A percentile compares a stretch with the other conserved stretches of the same genome.
Evolutionary conservation across 2,113 vertebrate species (phyloP).

Genomic region (Ailuropoda melanoleuca): DNA sequence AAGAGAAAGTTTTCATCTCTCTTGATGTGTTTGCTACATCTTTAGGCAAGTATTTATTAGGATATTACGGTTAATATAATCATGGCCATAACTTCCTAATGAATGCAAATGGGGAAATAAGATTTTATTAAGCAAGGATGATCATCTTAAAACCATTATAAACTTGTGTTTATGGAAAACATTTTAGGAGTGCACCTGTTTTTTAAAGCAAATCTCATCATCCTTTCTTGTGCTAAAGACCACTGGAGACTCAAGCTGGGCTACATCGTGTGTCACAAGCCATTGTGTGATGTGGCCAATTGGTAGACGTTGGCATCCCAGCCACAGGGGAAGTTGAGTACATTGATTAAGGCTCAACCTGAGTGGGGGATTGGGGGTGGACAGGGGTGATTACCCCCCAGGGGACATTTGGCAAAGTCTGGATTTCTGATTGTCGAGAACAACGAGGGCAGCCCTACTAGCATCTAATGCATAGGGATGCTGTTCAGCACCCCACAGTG

Average conservation of each 20-base stretch:
- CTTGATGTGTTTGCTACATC: slow-evolving; percentile 55
- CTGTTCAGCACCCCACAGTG: fast-evolving
- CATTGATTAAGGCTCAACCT: background rate
- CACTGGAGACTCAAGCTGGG: background rate
- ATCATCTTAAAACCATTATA: slow-evolving; percentile 19
- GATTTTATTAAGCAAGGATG: slow-evolving; percentile 63
- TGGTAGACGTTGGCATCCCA: fast-evolving
- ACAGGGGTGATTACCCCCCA: background rate
- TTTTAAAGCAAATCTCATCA: background rate
- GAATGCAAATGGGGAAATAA: slow-evolving; percentile 67
- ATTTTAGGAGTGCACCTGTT: slow-evolving; percentile 7
- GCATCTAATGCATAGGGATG: fast-evolving
- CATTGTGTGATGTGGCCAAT: fast-evolving
- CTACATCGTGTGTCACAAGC: background rate
- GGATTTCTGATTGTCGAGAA: background rate
- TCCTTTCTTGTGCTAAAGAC: background rate
- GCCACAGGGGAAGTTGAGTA: no score
- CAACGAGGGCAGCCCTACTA: fast-evolving
- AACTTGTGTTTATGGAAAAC: slow-evolving; percentile 4
- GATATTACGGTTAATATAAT: slow-evolving; percentile 54
- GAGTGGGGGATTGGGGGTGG: no score
- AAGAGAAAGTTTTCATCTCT: slow-evolving; percentile 51
- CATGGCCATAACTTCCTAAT: slow-evolving; percentile 63
- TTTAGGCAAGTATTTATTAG: slow-evolving; percentile 74
- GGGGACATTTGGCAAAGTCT: background rate